Evolutionary conservation across 2,888 invertebrate genomes (phyloP).

Genomic region (Lacanobia oleracea): DNA sequence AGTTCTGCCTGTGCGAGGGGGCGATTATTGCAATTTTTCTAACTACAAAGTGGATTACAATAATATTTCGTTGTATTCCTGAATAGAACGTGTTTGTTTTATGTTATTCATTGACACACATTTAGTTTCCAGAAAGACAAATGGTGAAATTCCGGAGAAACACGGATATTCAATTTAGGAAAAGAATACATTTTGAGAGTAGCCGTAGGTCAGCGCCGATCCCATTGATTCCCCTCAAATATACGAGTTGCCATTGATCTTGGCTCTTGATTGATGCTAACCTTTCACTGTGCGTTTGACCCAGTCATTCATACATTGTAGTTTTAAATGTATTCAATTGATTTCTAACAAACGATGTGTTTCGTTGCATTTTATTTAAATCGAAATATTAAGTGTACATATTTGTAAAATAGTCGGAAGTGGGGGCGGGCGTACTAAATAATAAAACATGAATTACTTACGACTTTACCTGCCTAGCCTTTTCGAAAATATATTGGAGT

Average conservation of each 20-base stretch:
- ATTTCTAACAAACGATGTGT: not conserved
- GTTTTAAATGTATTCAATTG: slow-evolving; percentile 3
- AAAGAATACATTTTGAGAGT: slow-evolving; percentile 42
- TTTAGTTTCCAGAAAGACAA: slow-evolving; percentile 21
- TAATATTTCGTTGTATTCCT: not conserved
- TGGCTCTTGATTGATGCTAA: slow-evolving; percentile 49
- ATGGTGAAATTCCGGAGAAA: slow-evolving; percentile 24
- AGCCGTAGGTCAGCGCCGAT: slow-evolving; percentile 28
- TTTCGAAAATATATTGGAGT: too few species aligned
- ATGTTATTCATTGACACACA: not conserved
- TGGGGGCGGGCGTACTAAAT: too few species aligned
- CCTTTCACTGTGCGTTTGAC: slow-evolving; percentile 6
- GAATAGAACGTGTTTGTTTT: too few species aligned
- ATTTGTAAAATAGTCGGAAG: too few species aligned
- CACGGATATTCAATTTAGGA: slow-evolving; percentile 49
- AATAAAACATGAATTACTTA: too few species aligned
- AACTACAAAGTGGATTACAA: not conserved
- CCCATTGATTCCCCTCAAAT: slow-evolving; percentile 51
- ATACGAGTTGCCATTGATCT: slow-evolving; percentile 44
- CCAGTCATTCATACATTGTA: slow-evolving; percentile 2
- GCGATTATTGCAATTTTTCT: not conserved
- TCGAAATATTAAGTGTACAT: too few species aligned
- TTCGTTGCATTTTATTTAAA: not conserved
- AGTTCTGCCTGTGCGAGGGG: not conserved
- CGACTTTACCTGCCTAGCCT: too few species aligned